Conservation (phyloP, 1,140 invertebrate genomes). For the Holotrichia oblita region DNA sequence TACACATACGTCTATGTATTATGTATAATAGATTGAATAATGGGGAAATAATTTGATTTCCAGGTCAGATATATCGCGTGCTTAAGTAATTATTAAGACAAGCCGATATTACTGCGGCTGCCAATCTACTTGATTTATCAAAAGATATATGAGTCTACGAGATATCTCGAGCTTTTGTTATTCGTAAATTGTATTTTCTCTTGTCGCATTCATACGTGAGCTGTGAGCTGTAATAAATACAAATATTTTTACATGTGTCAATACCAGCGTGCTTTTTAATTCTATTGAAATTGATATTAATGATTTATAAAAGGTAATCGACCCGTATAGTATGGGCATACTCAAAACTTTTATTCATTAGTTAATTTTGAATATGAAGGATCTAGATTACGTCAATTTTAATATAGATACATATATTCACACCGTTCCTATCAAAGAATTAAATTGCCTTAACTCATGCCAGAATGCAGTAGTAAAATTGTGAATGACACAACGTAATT, state of each 20-base stretch:
- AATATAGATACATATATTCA: background rate
- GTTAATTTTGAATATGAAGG: background rate
- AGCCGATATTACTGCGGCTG: background rate
- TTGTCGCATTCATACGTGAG: background rate
- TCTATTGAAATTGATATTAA: background rate
- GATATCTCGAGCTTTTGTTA: background rate
- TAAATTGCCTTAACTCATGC: background rate
- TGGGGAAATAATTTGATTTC: constrained; percentile 17
- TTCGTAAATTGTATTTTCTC: background rate
- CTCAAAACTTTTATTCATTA: too few relatives aligned
- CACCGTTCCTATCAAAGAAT: background rate
- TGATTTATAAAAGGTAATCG: background rate
- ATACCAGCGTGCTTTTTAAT: background rate
- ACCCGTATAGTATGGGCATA: too few relatives aligned
- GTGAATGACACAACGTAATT: background rate
- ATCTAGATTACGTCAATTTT: background rate
- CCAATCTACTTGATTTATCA: constrained; percentile 8
- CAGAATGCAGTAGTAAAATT: background rate
- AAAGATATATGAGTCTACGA: background rate
- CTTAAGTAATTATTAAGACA: constrained; percentile 17
- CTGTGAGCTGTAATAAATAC: background rate
- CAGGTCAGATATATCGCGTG: constrained; percentile 14
- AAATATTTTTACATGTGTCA: background rate
- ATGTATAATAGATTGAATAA: background rate
- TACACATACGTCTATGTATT: background rate